phyloP scores from a whole-genome alignment of 2,888 invertebrate genomes.

The Cerceris ruficornis region DNA sequence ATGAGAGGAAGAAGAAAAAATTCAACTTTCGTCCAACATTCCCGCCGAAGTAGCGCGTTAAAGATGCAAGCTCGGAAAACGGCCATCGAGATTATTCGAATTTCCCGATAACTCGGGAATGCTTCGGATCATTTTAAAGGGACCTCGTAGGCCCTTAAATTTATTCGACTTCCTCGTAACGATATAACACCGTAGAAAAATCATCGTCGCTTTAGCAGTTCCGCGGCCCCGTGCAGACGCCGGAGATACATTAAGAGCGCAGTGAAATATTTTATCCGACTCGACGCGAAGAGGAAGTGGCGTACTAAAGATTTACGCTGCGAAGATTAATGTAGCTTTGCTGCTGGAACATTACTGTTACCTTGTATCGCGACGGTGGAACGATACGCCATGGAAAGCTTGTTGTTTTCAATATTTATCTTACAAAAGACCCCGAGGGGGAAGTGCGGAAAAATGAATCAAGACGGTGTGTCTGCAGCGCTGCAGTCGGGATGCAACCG shows the following conservation, averaged over 20 bases:
- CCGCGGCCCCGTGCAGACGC: background rate
- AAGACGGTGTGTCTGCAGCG: background rate
- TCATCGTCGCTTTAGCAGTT: background rate
- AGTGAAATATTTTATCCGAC: constrained; percentile 6
- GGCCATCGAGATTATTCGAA: too few relatives aligned
- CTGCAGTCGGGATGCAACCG: background rate
- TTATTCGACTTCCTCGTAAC: background rate
- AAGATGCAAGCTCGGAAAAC: too few relatives aligned
- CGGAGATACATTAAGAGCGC: constrained; percentile 5
- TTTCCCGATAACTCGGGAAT: too few relatives aligned
- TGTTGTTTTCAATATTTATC: constrained; percentile 32
- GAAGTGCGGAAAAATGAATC: constrained; percentile 12
- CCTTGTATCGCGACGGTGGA: background rate
- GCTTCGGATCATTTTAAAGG: too few relatives aligned
- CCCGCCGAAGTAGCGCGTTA: too few relatives aligned
- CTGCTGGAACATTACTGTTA: constrained; percentile 14
- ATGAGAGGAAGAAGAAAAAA: too few relatives aligned
- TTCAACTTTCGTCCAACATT: too few relatives aligned
- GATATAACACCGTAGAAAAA: background rate
- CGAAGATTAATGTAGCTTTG: constrained; percentile 19
- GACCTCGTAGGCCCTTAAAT: too few relatives aligned
- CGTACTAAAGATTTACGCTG: constrained; percentile 23
- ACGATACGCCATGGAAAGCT: background rate
- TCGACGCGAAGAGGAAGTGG: constrained; percentile 16
- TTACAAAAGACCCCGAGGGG: constrained; percentile 8